A percentile compares a stretch with the other conserved stretches of the same genome.
These are phyloP conservation scores for Belgica antarctica DNA, from an alignment of 2,888 invertebrate genomes.

Conservation along the genomic window DNA sequence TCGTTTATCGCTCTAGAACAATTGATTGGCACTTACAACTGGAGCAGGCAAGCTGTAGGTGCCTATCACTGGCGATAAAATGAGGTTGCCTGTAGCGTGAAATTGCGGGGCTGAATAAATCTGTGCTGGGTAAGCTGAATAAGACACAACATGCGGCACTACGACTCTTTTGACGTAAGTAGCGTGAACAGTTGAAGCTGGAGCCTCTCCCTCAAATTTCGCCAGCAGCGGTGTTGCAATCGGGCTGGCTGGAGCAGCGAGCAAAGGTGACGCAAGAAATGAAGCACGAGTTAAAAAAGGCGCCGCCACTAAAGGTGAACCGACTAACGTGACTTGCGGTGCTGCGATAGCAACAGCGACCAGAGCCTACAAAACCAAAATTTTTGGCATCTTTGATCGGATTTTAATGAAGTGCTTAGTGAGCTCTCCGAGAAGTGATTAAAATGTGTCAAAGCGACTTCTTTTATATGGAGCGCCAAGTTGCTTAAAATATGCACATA, in stretches of 20 bases:
- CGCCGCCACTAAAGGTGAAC: background rate
- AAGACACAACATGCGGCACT: constrained; percentile 4
- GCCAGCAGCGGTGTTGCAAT: constrained; percentile 12
- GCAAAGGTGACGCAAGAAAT: background rate
- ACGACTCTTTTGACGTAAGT: constrained; percentile 5
- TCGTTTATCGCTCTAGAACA: too few species aligned
- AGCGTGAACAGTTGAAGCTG: constrained; percentile 14
- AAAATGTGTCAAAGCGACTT: too few species aligned
- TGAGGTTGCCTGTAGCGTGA: too few species aligned
- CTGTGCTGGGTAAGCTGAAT: background rate
- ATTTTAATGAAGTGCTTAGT: too few species aligned
- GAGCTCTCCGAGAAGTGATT: too few species aligned
- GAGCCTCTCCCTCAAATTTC: constrained; percentile 30
- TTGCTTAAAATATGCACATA: constrained; percentile 13
- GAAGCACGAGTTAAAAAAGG: background rate
- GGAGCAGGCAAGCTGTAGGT: background rate
- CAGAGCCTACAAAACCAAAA: too few species aligned
- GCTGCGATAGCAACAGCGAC: too few species aligned
- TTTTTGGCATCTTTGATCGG: too few species aligned
- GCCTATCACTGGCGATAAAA: background rate
- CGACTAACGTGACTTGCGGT: too few species aligned
- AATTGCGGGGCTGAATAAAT: constrained; percentile 17
- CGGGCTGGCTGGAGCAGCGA: background rate
- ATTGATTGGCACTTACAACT: background rate
- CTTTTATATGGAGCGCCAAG: background rate